Evolutionary conservation across 1,140 invertebrate species (phyloP).

Genomic region (Potamilus streckersoni): DNA sequence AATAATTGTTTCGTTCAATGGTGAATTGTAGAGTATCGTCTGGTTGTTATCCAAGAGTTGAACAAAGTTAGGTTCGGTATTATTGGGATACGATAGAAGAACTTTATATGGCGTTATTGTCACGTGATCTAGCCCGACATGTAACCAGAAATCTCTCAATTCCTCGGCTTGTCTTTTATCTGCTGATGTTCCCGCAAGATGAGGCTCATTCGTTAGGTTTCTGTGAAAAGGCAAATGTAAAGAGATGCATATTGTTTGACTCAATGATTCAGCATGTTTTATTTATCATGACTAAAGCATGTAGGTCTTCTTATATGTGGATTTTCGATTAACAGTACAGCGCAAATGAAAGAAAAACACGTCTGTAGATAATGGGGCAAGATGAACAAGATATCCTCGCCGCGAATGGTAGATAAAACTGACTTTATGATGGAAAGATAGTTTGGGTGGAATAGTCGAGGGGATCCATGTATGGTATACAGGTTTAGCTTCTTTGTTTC

Average conservation of each 20-base stretch:
- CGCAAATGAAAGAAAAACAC: neutral
- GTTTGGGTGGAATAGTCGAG: too few relatives aligned
- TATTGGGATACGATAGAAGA: constrained; percentile 61
- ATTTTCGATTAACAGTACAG: neutral
- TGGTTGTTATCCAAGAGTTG: constrained; percentile 35
- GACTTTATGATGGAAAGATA: too few relatives aligned
- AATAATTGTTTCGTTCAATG: constrained; percentile 47
- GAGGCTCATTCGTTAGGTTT: constrained; percentile 50
- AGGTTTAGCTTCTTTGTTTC: too few relatives aligned
- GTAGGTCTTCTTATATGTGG: neutral
- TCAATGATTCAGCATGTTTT: neutral
- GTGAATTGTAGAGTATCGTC: constrained; percentile 39
- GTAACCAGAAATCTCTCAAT: constrained; percentile 47
- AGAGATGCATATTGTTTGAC: neutral
- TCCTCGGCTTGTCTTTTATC: constrained; percentile 49
- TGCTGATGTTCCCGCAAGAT: constrained; percentile 55
- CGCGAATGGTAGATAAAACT: too few relatives aligned
- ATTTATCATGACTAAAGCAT: neutral
- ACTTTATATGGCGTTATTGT: constrained; percentile 57
- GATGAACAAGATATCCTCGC: neutral
- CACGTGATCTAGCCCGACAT: constrained; percentile 50
- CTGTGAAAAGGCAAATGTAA: constrained; percentile 30
- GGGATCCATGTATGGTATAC: too few relatives aligned
- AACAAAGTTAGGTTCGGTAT: constrained; percentile 42
- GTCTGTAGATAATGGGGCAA: neutral